Evolutionary conservation across 2,113 vertebrate species (phyloP).

Genomic region (Bos taurus): DNA sequence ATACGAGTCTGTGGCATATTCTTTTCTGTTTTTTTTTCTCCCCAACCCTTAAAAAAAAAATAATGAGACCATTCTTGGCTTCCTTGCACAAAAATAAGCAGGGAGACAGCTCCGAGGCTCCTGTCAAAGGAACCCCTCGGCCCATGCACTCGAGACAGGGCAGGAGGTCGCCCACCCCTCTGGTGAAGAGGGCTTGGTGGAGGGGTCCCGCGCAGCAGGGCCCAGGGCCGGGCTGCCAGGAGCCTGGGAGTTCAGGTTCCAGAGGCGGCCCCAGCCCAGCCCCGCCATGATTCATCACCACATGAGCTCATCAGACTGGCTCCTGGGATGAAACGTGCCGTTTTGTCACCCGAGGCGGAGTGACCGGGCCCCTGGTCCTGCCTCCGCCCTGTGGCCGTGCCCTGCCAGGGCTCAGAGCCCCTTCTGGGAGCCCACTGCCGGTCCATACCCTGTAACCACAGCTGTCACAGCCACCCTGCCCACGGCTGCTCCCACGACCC

Average conservation of each 20-base stretch:
- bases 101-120: background rate
- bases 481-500: background rate
- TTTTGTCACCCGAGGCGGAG: background rate
- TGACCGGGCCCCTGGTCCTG: background rate
- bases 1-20: background rate
- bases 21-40: background rate
- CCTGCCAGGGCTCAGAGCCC: background rate
- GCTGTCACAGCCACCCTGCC: fast-evolving
- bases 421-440: background rate
- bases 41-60: background rate
- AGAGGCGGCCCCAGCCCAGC: background rate
- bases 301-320: background rate
- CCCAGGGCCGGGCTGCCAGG: background rate
- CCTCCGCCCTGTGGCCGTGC: background rate
- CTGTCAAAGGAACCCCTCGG: background rate
- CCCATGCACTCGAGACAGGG: background rate
- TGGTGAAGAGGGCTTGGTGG: background rate
- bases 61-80: background rate
- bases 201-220: background rate
- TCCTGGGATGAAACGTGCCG: background rate
- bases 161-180: background rate
- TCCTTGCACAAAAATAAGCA: background rate
- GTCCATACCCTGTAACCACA: background rate
- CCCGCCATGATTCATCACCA: background rate
- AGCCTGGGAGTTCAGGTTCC: background rate